Evolutionary conservation across 2,113 vertebrate species (phyloP).

Genomic region (Gopherus evgoodei): DNA sequence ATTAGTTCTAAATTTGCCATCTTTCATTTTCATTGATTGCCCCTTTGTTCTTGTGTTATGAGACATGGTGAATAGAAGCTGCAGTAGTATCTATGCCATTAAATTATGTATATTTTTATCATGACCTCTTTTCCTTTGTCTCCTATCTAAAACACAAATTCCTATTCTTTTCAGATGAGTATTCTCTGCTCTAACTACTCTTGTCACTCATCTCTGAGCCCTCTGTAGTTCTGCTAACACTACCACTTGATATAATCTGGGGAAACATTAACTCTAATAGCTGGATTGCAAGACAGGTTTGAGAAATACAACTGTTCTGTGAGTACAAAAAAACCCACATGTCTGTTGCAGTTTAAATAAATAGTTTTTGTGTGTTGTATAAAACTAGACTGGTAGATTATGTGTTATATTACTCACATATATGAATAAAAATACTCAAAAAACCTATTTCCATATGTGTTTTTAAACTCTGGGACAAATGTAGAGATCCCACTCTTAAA

Average conservation of each 20-base stretch:
- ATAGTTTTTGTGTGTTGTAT: background rate
- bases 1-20: background rate
- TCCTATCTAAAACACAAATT: background rate
- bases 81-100: background rate
- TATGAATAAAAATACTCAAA: background rate
- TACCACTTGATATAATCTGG: background rate
- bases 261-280: background rate
- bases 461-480: background rate
- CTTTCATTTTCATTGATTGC: background rate
- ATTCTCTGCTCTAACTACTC: background rate
- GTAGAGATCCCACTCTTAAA: background rate
- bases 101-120: background rate
- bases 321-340: background rate
- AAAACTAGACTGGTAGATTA: background rate
- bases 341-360: background rate
- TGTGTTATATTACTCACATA: background rate
- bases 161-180: background rate
- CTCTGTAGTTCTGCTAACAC: background rate
- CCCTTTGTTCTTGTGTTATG: background rate
- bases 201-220: background rate
- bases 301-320: background rate
- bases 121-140: background rate
- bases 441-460: background rate
- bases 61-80: background rate
- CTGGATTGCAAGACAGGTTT: background rate